Base-by-base conservation (phyloP, 2,888 invertebrate species). In the Heliconius cydno region DNA sequence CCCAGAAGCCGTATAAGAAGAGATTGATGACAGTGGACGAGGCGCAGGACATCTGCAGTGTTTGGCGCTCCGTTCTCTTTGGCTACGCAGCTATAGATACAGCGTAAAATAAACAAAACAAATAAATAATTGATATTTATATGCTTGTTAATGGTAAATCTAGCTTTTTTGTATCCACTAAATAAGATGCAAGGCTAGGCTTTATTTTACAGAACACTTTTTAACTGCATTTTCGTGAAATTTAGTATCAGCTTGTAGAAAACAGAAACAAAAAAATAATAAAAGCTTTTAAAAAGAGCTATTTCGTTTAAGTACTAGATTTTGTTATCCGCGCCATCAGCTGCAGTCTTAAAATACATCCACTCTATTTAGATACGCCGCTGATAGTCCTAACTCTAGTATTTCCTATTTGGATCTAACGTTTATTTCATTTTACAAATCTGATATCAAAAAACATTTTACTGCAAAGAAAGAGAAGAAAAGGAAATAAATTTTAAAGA, bases 281-380 rank as follows among this genome's bases (percentile, higher is more conserved):
- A n/a, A n/a, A n/a, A n/a, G n/a, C n/a, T n/a, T n/a, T n/a, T n/a
- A 73, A 60, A 73, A 60, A 60, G 60, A 57, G n/a, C 60, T 73
- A 13, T 73, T 73, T 38, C 57, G 60, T 73, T 73, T 73, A 28
- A 70, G 70, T 70, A 60, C 38, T 73, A n/a, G 73, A 73, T 60
- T 73, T 38, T 63, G 60, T 60, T 73, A 73, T 73, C 73, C 60
- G 60, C 73, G n/a, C 60, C 60, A 73, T 60, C 73, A 73, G 73
- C 73, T 73, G 73, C 34, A 73, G 60, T 34, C 73, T 60, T 60
- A 60, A 73, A 73, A 73, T 73, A 73, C 60, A 38, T 60, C 34
- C 73, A 73, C 57, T 73, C 73, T 60, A 73, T 34, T 34, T 73
- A 60, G 73, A 73, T 73, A 73, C 60, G 34, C 73, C 60, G 38